Evolutionary conservation across 1,140 invertebrate genomes (phyloP).

Genomic region (Liolophura sinensis): DNA sequence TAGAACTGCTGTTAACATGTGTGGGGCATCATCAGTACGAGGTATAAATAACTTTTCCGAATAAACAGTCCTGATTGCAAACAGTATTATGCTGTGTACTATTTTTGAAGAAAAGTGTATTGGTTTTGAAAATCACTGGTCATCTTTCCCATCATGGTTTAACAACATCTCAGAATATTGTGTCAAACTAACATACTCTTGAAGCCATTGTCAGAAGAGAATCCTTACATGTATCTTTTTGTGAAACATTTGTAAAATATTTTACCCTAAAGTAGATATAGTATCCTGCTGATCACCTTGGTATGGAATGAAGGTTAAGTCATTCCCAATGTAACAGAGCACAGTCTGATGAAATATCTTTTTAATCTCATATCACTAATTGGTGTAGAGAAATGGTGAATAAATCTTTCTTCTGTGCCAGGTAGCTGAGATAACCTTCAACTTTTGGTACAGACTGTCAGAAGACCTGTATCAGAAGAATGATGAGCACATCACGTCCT

Average conservation of each 20-base stretch:
- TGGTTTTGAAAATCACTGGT: not conserved
- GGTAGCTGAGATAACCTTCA: slow-evolving; percentile 96
- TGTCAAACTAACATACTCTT: not conserved
- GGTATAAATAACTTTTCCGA: slow-evolving; percentile 59
- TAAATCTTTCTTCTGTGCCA: slow-evolving; percentile 55
- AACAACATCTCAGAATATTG: too few species aligned
- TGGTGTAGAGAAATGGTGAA: not conserved
- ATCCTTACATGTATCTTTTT: too few species aligned
- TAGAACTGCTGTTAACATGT: slow-evolving; percentile 89
- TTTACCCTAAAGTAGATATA: too few species aligned
- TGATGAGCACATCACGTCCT: slow-evolving; percentile 73
- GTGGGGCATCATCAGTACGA: slow-evolving; percentile 97
- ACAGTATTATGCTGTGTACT: not conserved
- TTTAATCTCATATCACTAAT: too few species aligned
- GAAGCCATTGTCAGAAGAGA: not conserved
- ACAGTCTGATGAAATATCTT: not conserved
- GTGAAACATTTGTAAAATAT: too few species aligned
- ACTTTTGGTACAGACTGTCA: slow-evolving; percentile 94
- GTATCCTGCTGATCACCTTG: too few species aligned
- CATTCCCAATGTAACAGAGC: not conserved
- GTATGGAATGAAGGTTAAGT: not conserved
- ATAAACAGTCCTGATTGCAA: too few species aligned
- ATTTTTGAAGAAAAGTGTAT: not conserved
- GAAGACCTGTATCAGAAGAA: slow-evolving; percentile 92
- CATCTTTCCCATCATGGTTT: not conserved